phyloP scores from a whole-genome alignment of 2,113 vertebrate species.

The Notiomystis cincta region DNA sequence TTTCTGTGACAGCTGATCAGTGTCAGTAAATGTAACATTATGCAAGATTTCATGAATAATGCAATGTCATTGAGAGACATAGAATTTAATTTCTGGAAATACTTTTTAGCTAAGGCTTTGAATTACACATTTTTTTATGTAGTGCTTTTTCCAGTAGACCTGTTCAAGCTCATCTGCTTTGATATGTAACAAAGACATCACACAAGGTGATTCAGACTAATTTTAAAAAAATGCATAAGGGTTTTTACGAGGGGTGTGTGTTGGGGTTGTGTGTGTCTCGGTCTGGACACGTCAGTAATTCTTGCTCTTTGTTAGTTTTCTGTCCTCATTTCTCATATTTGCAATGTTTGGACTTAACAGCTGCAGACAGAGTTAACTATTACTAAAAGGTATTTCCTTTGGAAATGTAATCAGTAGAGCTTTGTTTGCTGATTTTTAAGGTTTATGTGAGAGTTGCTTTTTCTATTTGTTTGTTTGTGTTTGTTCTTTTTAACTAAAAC shows the following conservation, averaged over 20 bases:
- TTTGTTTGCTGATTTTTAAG: not conserved
- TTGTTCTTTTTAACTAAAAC: not conserved
- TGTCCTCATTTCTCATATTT: not conserved
- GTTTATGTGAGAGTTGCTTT: not conserved
- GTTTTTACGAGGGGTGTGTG: not conserved
- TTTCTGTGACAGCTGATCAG: not conserved
- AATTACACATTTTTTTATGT: not conserved
- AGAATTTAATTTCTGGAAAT: not conserved
- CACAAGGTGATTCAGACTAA: not conserved
- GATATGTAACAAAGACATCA: not conserved
- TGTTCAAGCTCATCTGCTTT: not conserved
- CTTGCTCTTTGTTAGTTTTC: not conserved
- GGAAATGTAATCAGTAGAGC: not conserved
- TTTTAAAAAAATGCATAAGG: not conserved
- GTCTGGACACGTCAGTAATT: not conserved
- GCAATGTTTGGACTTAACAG: not conserved
- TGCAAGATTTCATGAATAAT: not conserved
- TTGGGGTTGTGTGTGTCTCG: not conserved
- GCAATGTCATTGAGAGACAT: not conserved
- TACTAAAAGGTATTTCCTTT: slow-evolving; percentile 4
- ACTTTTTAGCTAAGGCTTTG: slow-evolving; percentile 2
- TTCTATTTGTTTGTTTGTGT: not conserved
- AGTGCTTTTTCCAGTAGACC: not conserved
- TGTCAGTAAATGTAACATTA: not conserved
- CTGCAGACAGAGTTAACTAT: not conserved